phyloP scores from a whole-genome alignment of 2,113 vertebrate species.

The Cyphomyrus discorhynchus region DNA sequence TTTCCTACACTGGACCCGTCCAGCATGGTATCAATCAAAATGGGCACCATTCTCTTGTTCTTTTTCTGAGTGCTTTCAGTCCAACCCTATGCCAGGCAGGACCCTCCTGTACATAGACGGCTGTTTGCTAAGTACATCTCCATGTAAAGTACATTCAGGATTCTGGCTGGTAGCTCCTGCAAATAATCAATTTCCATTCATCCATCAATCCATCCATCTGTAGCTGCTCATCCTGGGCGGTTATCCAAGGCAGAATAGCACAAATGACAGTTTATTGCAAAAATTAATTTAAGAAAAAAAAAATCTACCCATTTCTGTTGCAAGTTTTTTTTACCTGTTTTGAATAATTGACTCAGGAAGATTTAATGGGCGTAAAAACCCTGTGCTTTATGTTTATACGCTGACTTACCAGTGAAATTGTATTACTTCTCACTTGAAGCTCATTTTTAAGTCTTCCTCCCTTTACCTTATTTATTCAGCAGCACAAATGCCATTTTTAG shows the following conservation, averaged over 20 bases:
- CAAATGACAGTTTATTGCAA: not conserved
- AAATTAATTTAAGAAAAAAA: not conserved
- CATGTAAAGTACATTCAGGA: not conserved
- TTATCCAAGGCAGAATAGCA: not conserved
- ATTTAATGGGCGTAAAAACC: not conserved
- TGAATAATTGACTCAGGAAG: not conserved
- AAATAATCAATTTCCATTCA: not conserved
- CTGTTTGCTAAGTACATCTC: not conserved
- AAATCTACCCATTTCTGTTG: not conserved
- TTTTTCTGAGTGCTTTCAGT: not conserved
- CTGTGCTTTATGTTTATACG: not conserved
- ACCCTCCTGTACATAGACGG: not conserved
- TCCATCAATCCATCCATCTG: not conserved
- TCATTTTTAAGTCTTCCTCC: not conserved
- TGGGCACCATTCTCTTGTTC: not conserved
- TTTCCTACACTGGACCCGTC: not conserved
- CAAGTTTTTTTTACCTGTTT: not conserved
- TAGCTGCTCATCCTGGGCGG: not conserved
- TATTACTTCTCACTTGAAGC: not conserved
- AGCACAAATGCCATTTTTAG: not conserved
- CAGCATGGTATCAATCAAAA: not conserved
- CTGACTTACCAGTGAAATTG: not conserved
- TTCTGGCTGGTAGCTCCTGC: not conserved
- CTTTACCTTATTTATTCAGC: not conserved
- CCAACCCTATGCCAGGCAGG: not conserved